phyloP scores from a whole-genome alignment of 2,888 invertebrate species.

The Apamea crenata region DNA sequence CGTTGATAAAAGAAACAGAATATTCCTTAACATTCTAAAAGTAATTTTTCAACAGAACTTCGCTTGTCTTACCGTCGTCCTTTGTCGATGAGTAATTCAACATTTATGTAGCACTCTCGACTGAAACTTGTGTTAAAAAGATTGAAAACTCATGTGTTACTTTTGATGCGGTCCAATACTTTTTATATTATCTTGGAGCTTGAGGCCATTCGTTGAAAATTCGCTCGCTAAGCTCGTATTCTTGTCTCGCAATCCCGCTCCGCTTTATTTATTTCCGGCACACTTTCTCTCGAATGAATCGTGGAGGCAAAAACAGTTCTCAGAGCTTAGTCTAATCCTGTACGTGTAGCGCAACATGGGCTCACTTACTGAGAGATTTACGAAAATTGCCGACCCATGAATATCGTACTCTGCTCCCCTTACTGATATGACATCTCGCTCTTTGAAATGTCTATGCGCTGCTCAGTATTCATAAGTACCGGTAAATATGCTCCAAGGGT shows the following conservation, averaged over 20 bases:
- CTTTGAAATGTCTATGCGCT: conserved; percentile 49
- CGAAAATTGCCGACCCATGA: conserved; percentile 73
- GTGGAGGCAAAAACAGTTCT: conserved; percentile 80
- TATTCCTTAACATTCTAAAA: conserved; percentile 69
- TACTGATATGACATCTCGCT: conserved; percentile 62
- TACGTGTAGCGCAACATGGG: conserved; percentile 77
- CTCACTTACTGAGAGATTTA: conserved; percentile 81
- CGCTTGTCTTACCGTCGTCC: conserved; percentile 47
- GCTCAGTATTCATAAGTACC: conserved; percentile 52
- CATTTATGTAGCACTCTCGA: conserved; percentile 37
- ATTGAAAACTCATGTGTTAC: conserved; percentile 58
- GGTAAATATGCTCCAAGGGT: conserved; percentile 50
- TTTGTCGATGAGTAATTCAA: conserved; percentile 55
- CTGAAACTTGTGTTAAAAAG: conserved; percentile 60
- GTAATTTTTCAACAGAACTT: conserved; percentile 65
- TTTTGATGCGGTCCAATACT: conserved; percentile 62
- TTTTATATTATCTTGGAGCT: conserved; percentile 64
- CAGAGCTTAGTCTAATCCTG: conserved; percentile 81
- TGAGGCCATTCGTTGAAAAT: conserved; percentile 61
- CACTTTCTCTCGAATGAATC: conserved; percentile 76
- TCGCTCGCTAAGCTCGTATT: conserved; percentile 70
- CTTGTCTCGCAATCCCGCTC: conserved; percentile 71
- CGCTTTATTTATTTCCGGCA: conserved; percentile 78
- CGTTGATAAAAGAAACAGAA: conserved; percentile 73
- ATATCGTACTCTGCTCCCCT: conserved; percentile 67